phyloP scores from a whole-genome alignment of 2,888 invertebrate species.

The Plusia festucae region DNA sequence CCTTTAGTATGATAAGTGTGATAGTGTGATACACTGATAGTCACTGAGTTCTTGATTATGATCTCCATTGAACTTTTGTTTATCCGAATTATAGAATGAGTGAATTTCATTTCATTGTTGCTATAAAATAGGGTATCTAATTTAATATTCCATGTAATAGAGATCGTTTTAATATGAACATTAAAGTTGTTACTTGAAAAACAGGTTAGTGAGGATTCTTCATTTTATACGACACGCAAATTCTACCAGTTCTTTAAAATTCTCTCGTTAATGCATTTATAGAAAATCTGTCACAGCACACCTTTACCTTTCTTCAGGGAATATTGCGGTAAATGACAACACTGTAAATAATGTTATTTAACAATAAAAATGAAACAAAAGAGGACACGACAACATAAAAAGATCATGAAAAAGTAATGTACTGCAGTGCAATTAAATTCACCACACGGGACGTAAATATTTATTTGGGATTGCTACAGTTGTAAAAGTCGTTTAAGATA shows the following conservation, averaged over 20 bases:
- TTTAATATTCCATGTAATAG: no score
- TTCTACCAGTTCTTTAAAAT: no score
- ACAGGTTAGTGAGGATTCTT: no score
- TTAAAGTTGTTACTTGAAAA: no score
- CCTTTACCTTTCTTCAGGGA: not conserved
- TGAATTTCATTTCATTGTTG: not conserved
- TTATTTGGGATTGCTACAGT: slow-evolving; percentile 1
- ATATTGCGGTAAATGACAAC: not conserved
- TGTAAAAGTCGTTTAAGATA: not conserved
- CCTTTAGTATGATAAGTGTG: no score
- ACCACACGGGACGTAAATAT: slow-evolving; percentile 1
- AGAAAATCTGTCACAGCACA: not conserved
- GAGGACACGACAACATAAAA: not conserved
- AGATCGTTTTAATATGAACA: no score
- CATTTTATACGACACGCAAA: no score
- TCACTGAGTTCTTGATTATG: no score
- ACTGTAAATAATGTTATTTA: no score
- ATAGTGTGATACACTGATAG: no score
- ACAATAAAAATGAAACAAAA: not conserved
- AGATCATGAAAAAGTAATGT: not conserved
- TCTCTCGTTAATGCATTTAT: no score
- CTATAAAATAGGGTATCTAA: not conserved
- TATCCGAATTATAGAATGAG: not conserved
- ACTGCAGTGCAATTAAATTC: slow-evolving; percentile 8
- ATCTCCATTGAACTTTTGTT: no score